Conservation (phyloP, 2,797 vertebrate species). For the Momotus momota region DNA sequence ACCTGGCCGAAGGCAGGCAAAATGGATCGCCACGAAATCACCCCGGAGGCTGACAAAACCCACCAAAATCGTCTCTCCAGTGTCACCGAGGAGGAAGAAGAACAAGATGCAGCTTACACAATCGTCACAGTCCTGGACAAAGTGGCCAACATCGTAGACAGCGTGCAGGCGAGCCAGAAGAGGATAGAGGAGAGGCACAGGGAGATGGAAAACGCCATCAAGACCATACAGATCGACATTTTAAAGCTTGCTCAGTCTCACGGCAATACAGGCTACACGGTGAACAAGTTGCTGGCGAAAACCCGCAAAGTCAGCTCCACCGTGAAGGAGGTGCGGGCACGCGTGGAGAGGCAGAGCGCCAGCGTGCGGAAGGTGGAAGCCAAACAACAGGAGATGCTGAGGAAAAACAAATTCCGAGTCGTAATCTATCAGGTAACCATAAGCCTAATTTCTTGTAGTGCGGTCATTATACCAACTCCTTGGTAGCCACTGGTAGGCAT, state of each 20-base stretch:
- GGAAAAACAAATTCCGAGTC: constrained; percentile 96
- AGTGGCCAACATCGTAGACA: constrained; percentile 94
- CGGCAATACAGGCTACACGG: constrained; percentile 84
- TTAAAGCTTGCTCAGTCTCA: constrained; percentile 93
- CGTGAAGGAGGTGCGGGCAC: constrained; percentile 91
- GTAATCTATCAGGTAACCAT: constrained; percentile 95
- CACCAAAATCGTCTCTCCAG: constrained; percentile 80
- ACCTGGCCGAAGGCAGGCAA: constrained; percentile 70
- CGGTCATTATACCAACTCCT: neutral
- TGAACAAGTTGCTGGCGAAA: constrained; percentile 95
- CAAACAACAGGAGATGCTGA: constrained; percentile 95
- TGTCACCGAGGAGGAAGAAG: constrained; percentile 86
- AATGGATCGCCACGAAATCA: constrained; percentile 76
- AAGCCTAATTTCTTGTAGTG: neutral
- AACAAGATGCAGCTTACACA: constrained; percentile 89
- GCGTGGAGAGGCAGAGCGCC: constrained; percentile 91
- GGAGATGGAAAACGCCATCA: constrained; percentile 90
- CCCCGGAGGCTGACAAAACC: constrained; percentile 62
- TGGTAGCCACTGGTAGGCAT: neutral
- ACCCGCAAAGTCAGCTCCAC: constrained; percentile 93
- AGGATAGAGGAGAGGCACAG: constrained; percentile 94
- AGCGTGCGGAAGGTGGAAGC: constrained; percentile 92
- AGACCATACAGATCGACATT: constrained; percentile 93
- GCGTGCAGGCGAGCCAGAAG: constrained; percentile 92
- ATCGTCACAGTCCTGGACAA: constrained; percentile 95